These are phyloP conservation scores for Oligia strigilis DNA, from an alignment of 2,888 invertebrate genomes.

Conservation along the genomic window DNA sequence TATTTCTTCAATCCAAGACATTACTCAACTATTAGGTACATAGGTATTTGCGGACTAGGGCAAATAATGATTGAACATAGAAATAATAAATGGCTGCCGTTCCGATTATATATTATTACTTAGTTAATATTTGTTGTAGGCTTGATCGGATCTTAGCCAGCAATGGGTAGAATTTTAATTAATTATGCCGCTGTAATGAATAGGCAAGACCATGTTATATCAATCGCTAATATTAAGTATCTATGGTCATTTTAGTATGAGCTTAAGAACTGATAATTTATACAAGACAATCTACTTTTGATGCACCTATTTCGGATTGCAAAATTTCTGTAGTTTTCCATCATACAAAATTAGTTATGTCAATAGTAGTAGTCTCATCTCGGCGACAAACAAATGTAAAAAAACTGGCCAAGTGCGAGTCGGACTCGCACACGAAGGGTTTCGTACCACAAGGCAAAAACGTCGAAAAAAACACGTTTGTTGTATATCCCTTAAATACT, in stretches of 20 bases:
- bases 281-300: not conserved
- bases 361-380: no score
- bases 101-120: slow-evolving; percentile 45
- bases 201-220: not conserved
- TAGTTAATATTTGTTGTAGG: slow-evolving; percentile 43
- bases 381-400: no score
- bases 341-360: no score
- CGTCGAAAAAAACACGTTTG: no score
- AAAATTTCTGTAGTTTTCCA: not conserved
- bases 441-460: no score
- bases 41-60: slow-evolving; percentile 46
- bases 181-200: not conserved
- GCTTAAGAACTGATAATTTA: not conserved
- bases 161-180: slow-evolving; percentile 31
- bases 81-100: slow-evolving; percentile 44
- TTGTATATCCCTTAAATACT: no score
- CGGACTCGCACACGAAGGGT: no score
- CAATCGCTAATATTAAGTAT: not conserved
- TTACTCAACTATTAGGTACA: slow-evolving; percentile 38
- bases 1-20: slow-evolving; percentile 21
- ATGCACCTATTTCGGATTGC: not conserved
- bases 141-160: slow-evolving; percentile 34
- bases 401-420: no score
- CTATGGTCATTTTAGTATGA: not conserved
- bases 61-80: slow-evolving; percentile 49